Evolutionary conservation across 2,113 vertebrate genomes (phyloP).

Genomic region (Protomyctophum bolini): DNA sequence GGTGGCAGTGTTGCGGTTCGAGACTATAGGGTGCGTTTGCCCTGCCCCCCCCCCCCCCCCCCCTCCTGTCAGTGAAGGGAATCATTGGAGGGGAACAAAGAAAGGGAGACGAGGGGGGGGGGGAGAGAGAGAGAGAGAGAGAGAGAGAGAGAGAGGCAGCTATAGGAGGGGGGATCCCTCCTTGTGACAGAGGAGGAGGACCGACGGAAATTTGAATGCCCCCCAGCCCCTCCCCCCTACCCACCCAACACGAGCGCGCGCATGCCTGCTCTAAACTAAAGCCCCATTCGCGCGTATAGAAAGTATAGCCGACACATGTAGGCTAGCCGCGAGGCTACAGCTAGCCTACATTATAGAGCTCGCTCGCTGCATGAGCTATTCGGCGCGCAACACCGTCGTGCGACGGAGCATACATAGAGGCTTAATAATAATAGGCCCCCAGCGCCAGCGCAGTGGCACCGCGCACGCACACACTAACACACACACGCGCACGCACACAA

Average conservation of each 20-base stretch:
- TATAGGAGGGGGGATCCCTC: conserved; percentile 16
- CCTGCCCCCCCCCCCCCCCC: conserved; percentile 1
- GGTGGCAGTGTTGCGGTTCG: conserved; percentile 80
- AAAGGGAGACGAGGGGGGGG: conserved; percentile 30
- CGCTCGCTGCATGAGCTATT: too few species aligned
- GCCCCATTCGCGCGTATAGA: too few species aligned
- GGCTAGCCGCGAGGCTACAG: too few species aligned
- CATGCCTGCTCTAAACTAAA: conserved; percentile 29
- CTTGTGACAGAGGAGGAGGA: conserved; percentile 40
- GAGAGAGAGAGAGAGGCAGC: not conserved
- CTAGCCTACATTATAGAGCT: too few species aligned
- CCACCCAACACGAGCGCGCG: conserved; percentile 36
- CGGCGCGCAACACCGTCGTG: too few species aligned
- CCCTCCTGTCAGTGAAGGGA: conserved; percentile 10
- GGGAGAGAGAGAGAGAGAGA: conserved; percentile 7
- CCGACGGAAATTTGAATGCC: conserved; percentile 61
- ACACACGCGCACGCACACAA: too few species aligned
- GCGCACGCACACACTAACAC: too few species aligned
- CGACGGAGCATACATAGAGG: too few species aligned
- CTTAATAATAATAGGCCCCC: too few species aligned
- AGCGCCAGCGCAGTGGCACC: too few species aligned
- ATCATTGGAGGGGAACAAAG: conserved; percentile 69
- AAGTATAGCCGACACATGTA: too few species aligned
- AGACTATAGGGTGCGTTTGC: not conserved
- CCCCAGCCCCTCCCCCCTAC: conserved; percentile 11